Percentiles rank a stretch among this genome's conserved stretches.
These are phyloP conservation scores for Pedionomus torquatus DNA, from an alignment of 2,113 vertebrate genomes.

Conservation along the genomic window DNA sequence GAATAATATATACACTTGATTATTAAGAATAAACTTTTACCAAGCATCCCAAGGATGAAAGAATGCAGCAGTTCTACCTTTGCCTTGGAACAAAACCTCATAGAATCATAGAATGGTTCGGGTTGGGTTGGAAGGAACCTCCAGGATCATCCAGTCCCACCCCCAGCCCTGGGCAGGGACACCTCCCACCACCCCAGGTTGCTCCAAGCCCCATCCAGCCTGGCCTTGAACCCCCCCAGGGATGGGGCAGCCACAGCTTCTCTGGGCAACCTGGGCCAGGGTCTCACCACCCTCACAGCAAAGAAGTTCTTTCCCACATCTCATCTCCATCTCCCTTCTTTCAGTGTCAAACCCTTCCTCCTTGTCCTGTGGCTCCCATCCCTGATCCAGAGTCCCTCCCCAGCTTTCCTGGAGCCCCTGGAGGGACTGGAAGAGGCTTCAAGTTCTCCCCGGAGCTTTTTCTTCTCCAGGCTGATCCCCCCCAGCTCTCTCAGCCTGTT, in stretches of 20 bases:
- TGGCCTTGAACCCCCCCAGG: background rate
- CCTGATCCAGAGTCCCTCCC: background rate
- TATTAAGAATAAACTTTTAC: background rate
- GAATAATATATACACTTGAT: background rate
- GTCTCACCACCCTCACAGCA: too few species aligned
- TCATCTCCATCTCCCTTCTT: too few species aligned
- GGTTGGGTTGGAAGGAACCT: background rate
- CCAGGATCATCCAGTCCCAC: background rate
- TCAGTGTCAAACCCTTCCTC: background rate
- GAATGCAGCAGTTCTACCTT: background rate
- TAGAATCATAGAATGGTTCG: background rate
- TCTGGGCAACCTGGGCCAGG: too few species aligned
- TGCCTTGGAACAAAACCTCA: background rate
- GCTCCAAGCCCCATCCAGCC: background rate
- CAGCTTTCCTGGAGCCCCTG: background rate
- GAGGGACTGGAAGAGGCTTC: background rate
- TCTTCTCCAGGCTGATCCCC: background rate
- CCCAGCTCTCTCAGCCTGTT: background rate
- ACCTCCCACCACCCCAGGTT: background rate
- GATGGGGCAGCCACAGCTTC: background rate
- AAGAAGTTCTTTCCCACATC: too few species aligned
- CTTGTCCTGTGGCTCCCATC: background rate
- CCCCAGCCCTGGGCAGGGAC: background rate
- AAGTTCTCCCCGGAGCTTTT: background rate
- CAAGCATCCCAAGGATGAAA: background rate